phyloP scores from a whole-genome alignment of 1,140 invertebrate genomes.

The Drosophila parabipectinata region DNA sequence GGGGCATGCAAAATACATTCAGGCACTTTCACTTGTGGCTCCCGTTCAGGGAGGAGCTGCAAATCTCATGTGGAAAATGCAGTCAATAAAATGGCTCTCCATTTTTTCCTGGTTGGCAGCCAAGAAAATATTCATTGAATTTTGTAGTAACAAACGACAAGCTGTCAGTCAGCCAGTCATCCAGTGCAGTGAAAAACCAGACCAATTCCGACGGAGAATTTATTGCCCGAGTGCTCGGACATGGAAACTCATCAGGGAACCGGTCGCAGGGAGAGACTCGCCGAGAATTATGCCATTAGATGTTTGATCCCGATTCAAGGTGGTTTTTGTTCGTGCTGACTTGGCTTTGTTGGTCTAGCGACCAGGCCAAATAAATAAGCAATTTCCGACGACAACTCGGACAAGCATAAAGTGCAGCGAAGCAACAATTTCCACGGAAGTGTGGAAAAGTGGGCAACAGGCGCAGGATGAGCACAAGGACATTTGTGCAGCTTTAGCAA shows the following conservation, averaged over 20 bases:
- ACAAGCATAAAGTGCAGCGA: constrained; percentile 59
- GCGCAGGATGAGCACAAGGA: constrained; percentile 22
- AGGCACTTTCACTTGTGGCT: constrained; percentile 50
- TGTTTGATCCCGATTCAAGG: constrained; percentile 24
- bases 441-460: not conserved
- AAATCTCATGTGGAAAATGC: constrained; percentile 56
- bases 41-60: not conserved
- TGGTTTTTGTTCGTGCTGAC: not conserved
- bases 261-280: constrained; percentile 2
- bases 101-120: constrained; percentile 13
- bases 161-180: constrained; percentile 61
- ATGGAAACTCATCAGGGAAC: constrained; percentile 35
- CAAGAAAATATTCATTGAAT: constrained; percentile 77
- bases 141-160: constrained; percentile 73
- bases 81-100: constrained; percentile 59
- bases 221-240: constrained; percentile 39
- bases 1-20: constrained; percentile 54
- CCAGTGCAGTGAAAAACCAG: constrained; percentile 27
- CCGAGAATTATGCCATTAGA: constrained; percentile 51
- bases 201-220: constrained; percentile 49
- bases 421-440: constrained; percentile 58
- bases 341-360: constrained; percentile 18
- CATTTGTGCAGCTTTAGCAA: constrained; percentile 62
- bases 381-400: constrained; percentile 55
- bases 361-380: constrained; percentile 70